Base-by-base conservation (phyloP, 2,888 invertebrate genomes). In the Hirtodrosophila duncani region DNA sequence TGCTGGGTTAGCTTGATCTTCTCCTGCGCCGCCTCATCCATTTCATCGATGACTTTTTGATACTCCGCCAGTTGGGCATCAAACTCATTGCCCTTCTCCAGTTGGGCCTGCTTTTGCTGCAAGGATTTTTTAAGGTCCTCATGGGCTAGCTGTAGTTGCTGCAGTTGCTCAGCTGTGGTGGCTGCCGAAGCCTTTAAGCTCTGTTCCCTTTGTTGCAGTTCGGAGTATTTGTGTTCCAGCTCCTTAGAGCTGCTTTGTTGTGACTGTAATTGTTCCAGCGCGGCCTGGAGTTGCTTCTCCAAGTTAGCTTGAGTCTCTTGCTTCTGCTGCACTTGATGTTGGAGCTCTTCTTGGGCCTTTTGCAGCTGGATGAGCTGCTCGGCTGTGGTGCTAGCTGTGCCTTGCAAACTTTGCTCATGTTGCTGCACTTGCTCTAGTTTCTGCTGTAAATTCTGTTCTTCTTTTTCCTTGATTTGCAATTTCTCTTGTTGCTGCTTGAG, bases 41-140 rank as follows among this genome's bases (percentile, higher is more conserved):
- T 72, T 58, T 84, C 83, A 39, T 83, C 83, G 18, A 84, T 70
- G 27, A 83, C 64, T 17, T 68, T 74, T 33, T 82, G 71, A 27
- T 84, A 84, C 20, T 84, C 84, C 1, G 41, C 52, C 14, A 84
- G 49, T 23, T 74, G 74, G 0, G 52, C 45, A 24, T 72, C 62
- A 13, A 72, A 61, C 0, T 81, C 82, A 21, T 66, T 66, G 21
- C 62, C 57, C 23, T 63, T 56, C 5, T 60, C 61, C 9, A 77
- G 29, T 11, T 52, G 45, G 1, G 31, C 3, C n/a, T 69, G 56
- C 17, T 67, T 69, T 5, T 67, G 57, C 11, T 45, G 16, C 6
- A 71, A 27, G 0, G 38, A 10, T n/a, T 43, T 34, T 2, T 51
- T 34, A 0, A 72, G 57, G 11, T 79, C 67, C 6, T 24, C 49